Percentiles rank a stretch among this genome's conserved stretches.
Conservation (phyloP, 2,888 invertebrate genomes). For the Noctua comes region DNA sequence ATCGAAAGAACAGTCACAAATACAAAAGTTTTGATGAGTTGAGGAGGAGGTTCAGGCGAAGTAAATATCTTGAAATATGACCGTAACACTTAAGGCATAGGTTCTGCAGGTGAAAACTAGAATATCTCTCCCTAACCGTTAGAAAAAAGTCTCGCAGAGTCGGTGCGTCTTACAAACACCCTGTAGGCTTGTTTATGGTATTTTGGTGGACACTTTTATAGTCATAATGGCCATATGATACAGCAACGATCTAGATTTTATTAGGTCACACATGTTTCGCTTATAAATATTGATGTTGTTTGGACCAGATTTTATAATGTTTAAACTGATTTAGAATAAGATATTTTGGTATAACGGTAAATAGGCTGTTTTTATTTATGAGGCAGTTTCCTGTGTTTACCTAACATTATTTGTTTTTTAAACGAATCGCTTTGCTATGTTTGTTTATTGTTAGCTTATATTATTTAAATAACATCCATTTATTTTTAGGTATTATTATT, state of each 20-base stretch:
- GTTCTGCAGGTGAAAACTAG: background rate
- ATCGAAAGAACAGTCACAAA: background rate
- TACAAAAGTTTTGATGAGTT: background rate
- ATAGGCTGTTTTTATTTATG: background rate
- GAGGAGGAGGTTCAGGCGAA: background rate
- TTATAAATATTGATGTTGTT: constrained; percentile 13
- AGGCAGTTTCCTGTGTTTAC: background rate
- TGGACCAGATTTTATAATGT: background rate
- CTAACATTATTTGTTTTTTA: background rate
- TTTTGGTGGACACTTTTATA: constrained; percentile 13
- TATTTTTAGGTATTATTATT: no score
- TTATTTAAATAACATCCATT: no score
- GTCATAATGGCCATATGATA: background rate
- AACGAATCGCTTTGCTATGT: background rate
- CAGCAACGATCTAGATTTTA: constrained; percentile 19
- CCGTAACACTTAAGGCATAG: background rate
- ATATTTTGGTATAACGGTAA: background rate
- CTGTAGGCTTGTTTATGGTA: constrained; percentile 18
- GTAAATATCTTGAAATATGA: background rate
- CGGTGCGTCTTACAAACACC: background rate
- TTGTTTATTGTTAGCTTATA: background rate
- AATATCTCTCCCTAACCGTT: no score
- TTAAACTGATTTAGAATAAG: background rate
- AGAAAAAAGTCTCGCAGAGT: no score
- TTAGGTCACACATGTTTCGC: background rate